Evolutionary conservation across 2,113 vertebrate genomes (phyloP).

Genomic region (Odontesthes bonariensis): DNA sequence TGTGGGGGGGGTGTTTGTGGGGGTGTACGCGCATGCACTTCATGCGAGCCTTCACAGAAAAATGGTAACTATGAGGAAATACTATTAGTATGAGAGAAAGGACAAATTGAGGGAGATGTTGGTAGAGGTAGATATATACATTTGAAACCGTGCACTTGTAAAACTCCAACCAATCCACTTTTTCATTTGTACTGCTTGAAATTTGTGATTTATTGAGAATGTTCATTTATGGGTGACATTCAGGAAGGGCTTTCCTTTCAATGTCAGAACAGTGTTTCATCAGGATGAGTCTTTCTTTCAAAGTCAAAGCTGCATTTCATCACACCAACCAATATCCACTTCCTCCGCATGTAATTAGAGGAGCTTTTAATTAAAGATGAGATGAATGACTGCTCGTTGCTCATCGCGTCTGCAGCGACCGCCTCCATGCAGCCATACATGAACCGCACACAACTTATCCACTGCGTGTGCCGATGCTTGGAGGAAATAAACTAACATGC

Average conservation of each 20-base stretch:
- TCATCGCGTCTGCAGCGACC: constrained; percentile 25
- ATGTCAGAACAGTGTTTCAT: constrained; percentile 50
- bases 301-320: constrained; percentile 59
- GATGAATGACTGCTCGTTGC: constrained; percentile 55
- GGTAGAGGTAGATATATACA: background rate
- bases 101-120: background rate
- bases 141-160: background rate
- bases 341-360: constrained; percentile 58
- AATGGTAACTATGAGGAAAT: background rate
- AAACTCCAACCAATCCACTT: constrained; percentile 12
- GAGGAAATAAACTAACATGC: background rate
- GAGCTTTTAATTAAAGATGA: constrained; percentile 66
- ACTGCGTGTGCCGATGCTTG: background rate
- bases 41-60: background rate
- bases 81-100: background rate
- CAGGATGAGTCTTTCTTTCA: constrained; percentile 52
- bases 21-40: background rate
- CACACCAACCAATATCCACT: constrained; percentile 43
- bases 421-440: background rate
- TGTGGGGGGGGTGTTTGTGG: constrained; percentile 9
- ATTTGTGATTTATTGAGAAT: constrained; percentile 56
- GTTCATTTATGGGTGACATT: constrained; percentile 40
- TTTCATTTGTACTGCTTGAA: constrained; percentile 42
- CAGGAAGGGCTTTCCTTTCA: constrained; percentile 55
- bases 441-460: background rate